Conservation (phyloP, 2,113 vertebrate genomes). For the Seriola aureovittata region DNA sequence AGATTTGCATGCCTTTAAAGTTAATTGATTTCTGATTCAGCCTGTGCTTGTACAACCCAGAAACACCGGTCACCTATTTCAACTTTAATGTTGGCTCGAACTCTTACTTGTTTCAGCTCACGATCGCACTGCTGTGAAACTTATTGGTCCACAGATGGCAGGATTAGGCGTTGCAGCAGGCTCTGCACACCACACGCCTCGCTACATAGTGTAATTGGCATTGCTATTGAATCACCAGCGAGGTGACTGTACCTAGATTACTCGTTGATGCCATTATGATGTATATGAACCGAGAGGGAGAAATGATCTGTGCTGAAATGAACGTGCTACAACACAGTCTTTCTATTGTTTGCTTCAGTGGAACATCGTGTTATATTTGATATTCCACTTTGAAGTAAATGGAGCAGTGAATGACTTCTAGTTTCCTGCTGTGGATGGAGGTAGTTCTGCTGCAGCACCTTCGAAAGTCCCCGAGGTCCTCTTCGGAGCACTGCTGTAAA, state of each 20-base stretch:
- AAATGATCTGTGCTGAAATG: conserved; percentile 68
- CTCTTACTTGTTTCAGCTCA: conserved; percentile 30
- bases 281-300: conserved; percentile 23
- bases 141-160: conserved; percentile 58
- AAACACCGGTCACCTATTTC: conserved; percentile 57
- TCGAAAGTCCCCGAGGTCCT: conserved; percentile 62
- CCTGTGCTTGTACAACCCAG: conserved; percentile 43
- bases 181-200: conserved; percentile 27
- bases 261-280: conserved; percentile 31
- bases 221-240: conserved; percentile 42
- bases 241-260: conserved; percentile 52
- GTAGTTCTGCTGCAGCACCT: conserved; percentile 57
- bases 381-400: conserved; percentile 78
- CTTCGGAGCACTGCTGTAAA: conserved; percentile 57
- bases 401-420: conserved; percentile 74
- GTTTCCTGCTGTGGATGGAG: conserved; percentile 61
- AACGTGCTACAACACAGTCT: conserved; percentile 28
- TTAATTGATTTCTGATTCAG: conserved; percentile 69
- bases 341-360: conserved; percentile 59
- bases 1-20: conserved; percentile 61
- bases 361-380: conserved; percentile 71
- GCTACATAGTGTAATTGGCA: conserved; percentile 34
- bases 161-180: conserved; percentile 39
- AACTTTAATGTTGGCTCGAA: conserved; percentile 29
- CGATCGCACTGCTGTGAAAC: conserved; percentile 41